Evolutionary conservation across 2,888 invertebrate species (phyloP).

Genomic region (Eulithis testata): DNA sequence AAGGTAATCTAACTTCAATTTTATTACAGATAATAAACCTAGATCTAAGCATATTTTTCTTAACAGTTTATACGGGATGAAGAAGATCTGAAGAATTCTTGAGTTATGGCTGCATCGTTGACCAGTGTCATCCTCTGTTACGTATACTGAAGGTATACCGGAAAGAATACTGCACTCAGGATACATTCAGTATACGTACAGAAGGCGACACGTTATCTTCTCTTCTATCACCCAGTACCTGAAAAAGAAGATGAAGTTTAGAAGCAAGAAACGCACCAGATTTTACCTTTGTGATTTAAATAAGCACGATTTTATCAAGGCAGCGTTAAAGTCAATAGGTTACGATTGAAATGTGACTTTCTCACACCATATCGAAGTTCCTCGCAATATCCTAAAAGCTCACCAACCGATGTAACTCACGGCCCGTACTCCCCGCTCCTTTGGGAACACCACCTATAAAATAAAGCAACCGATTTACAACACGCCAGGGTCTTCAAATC

Average conservation of each 20-base stretch:
- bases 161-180: conserved; percentile 98
- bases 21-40: background rate
- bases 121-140: conserved; percentile 98
- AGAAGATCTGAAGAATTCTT: conserved; percentile 47
- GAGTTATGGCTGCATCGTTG: conserved; percentile 65
- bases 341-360: conserved; percentile 60
- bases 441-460: conserved; percentile 79
- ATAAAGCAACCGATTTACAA: conserved; percentile 83
- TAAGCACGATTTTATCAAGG: conserved; percentile 26
- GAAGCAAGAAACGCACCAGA: conserved; percentile 25
- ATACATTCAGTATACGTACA: conserved; percentile 99
- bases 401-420: conserved; percentile 63
- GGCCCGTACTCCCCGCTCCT: conserved; percentile 60
- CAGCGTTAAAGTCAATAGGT: conserved; percentile 38
- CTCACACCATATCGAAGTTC: conserved; percentile 59
- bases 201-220: conserved; percentile 91
- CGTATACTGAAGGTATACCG: conserved; percentile 99
- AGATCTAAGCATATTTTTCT: background rate
- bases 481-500: conserved; percentile 73
- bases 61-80: conserved; percentile 29
- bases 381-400: conserved; percentile 77
- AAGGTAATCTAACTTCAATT: background rate
- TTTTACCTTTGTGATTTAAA: conserved; percentile 19
- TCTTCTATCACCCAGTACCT: conserved; percentile 58
- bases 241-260: conserved; percentile 47